A percentile compares a stretch with the other conserved stretches of the same genome.
phyloP scores from a whole-genome alignment of 2,797 vertebrate genomes.

The Hephaestus fuliginosus region DNA sequence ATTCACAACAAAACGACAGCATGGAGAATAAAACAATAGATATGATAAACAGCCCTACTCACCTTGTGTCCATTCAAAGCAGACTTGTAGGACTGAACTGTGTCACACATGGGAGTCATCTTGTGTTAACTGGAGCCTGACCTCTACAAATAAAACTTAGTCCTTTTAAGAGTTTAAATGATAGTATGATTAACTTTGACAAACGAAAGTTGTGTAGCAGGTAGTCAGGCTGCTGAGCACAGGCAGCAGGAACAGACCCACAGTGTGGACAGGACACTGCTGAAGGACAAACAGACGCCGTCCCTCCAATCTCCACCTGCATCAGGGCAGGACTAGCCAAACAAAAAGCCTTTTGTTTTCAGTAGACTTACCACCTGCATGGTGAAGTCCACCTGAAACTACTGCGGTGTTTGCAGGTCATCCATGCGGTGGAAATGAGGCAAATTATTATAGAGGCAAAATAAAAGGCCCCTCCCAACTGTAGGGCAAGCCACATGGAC shows the following conservation, averaged over 20 bases:
- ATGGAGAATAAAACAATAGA: neutral
- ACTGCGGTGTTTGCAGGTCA: neutral
- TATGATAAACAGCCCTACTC: neutral
- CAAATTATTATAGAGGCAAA: constrained; percentile 48
- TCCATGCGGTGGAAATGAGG: too few relatives aligned
- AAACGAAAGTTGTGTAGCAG: neutral
- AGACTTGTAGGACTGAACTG: neutral
- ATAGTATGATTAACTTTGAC: neutral
- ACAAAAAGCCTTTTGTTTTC: constrained; percentile 78
- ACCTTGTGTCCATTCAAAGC: neutral
- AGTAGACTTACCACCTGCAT: constrained; percentile 48
- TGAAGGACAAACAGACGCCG: constrained; percentile 46
- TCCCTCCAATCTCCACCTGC: constrained; percentile 66
- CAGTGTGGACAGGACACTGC: constrained; percentile 10
- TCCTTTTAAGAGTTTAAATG: neutral
- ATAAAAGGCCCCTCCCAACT: constrained; percentile 47
- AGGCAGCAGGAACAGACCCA: neutral
- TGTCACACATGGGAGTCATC: neutral
- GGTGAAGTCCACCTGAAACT: constrained; percentile 67
- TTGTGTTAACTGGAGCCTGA: neutral
- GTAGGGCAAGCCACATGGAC: neutral
- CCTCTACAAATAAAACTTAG: neutral
- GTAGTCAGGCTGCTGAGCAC: neutral
- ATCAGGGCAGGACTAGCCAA: constrained; percentile 31
- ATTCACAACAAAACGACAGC: constrained; percentile 15